Evolutionary conservation across 2,113 vertebrate species (phyloP).

Genomic region (Phylloscopus whistleri): DNA sequence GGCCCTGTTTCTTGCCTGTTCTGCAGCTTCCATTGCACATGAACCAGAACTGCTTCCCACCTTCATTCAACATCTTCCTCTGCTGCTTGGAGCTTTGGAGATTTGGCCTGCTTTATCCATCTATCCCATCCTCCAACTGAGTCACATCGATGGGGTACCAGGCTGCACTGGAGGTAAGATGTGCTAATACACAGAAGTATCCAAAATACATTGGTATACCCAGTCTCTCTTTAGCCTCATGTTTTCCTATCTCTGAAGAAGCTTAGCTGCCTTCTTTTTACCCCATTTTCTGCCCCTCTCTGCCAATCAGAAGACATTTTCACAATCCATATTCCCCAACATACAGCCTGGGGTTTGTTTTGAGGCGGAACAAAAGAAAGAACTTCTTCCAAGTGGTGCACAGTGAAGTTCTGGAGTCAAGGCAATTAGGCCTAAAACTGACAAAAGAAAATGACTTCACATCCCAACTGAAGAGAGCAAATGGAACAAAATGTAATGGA

Average conservation of each 20-base stretch:
- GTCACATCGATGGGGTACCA: background rate
- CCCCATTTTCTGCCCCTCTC: background rate
- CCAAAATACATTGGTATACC: background rate
- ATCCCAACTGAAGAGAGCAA: conserved; percentile 28
- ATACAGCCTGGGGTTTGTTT: background rate
- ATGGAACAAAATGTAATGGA: conserved; percentile 43
- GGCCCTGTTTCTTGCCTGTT: background rate
- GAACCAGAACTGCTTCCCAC: background rate
- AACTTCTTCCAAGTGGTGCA: conserved; percentile 32
- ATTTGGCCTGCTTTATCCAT: background rate
- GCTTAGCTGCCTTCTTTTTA: background rate
- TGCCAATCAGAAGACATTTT: background rate
- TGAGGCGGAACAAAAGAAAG: conserved; percentile 9
- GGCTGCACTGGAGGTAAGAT: background rate
- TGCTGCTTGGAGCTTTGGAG: background rate
- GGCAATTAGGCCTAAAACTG: background rate
- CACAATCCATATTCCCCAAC: background rate
- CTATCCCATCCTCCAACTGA: background rate
- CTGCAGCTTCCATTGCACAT: background rate
- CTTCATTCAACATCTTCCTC: background rate
- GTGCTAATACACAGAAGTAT: background rate
- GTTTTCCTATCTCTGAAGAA: background rate
- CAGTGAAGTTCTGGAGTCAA: conserved; percentile 2
- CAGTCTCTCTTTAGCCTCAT: background rate
- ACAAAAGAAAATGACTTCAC: conserved; percentile 50